Conservation (phyloP, 2,113 vertebrate genomes). For the Chauna torquata region DNA sequence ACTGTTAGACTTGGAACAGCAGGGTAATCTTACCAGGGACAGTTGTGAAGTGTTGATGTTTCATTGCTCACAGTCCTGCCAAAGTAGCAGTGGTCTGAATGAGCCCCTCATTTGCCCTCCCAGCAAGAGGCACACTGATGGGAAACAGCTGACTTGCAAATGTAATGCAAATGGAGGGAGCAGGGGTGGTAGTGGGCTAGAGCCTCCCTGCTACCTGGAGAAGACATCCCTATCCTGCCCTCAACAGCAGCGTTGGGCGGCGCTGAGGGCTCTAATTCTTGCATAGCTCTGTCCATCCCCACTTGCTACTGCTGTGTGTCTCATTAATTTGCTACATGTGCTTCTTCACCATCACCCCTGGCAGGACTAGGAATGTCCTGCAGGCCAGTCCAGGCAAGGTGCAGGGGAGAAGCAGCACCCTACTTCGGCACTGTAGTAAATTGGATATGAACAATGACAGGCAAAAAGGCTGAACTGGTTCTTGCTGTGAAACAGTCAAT, state of each 20-base stretch:
- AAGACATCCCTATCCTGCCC: background rate
- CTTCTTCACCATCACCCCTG: background rate
- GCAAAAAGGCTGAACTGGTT: background rate
- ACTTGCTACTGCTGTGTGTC: background rate
- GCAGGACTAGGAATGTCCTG: background rate
- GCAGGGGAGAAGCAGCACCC: background rate
- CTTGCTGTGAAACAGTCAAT: background rate
- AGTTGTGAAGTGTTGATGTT: background rate
- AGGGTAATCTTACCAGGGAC: background rate
- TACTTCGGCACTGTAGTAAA: background rate
- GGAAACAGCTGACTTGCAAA: background rate
- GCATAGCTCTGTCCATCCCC: background rate
- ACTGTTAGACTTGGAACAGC: background rate
- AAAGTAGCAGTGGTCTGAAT: background rate
- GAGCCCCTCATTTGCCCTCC: background rate
- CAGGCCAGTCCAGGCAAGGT: background rate
- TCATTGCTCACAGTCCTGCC: background rate
- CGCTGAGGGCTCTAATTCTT: background rate
- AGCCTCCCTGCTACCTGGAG: background rate
- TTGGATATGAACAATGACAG: background rate
- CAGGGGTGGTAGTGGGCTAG: background rate
- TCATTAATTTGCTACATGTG: background rate
- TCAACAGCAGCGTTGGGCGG: background rate
- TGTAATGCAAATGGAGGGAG: rapidly evolving
- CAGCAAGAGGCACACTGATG: background rate